Conservation (phyloP, 2,113 vertebrate genomes). For the Eretmochelys imbricata region DNA sequence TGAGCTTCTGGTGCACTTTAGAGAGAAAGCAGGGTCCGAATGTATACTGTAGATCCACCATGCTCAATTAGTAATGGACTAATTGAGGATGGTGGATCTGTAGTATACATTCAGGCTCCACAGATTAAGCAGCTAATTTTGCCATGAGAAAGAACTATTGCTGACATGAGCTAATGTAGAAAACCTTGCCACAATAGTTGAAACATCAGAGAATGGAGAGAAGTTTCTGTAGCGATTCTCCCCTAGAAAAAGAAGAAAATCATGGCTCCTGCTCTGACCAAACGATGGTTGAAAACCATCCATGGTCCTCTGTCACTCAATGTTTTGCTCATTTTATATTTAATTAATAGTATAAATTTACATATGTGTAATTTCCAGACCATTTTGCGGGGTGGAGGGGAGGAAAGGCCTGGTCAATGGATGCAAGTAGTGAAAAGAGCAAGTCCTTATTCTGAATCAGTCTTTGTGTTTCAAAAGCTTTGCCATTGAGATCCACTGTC, state of each 20-base stretch:
- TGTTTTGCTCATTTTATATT: background rate
- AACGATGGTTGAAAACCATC: accelerated
- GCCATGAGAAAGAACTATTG: background rate
- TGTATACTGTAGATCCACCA: accelerated
- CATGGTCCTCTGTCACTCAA: background rate
- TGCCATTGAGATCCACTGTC: background rate
- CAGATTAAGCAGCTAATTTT: background rate
- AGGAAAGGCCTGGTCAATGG: background rate
- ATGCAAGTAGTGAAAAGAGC: background rate
- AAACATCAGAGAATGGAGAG: background rate
- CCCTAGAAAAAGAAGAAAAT: background rate
- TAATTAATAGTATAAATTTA: background rate
- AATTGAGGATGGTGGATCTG: too few relatives aligned
- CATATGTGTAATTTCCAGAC: background rate
- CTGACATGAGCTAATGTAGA: background rate
- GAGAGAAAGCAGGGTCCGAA: background rate
- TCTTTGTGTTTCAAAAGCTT: background rate
- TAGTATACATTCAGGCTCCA: background rate
- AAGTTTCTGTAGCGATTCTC: background rate
- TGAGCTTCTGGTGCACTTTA: background rate
- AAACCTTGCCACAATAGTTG: background rate
- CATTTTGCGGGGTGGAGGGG: background rate
- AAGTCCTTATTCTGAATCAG: accelerated
- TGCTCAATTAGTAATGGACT: background rate
- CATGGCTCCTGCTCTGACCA: background rate